A percentile compares a stretch with the other conserved stretches of the same genome.
phyloP scores from a whole-genome alignment of 2,797 vertebrate genomes.

The Thripadectes ignobilis region DNA sequence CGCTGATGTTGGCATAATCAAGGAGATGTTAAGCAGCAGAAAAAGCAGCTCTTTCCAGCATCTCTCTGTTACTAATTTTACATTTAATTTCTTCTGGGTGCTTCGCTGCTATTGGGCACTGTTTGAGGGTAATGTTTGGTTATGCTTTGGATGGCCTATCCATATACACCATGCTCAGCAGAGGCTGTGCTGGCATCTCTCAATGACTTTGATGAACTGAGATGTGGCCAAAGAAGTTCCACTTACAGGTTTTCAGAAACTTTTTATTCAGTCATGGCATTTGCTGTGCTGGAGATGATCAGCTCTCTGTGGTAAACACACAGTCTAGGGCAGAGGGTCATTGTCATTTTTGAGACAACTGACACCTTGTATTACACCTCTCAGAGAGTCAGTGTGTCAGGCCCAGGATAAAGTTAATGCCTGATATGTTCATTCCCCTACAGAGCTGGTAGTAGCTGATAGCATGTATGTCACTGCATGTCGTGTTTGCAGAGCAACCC shows the following conservation, averaged over 20 bases:
- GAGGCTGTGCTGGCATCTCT: not conserved
- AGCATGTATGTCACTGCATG: not conserved
- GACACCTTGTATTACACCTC: not conserved
- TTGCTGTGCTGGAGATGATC: not conserved
- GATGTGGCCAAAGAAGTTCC: not conserved
- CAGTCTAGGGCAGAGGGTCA: not conserved
- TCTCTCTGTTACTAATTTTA: not conserved
- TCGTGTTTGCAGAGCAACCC: not conserved
- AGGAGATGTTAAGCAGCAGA: not conserved
- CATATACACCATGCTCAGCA: not conserved
- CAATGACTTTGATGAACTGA: not conserved
- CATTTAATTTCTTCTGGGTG: not conserved
- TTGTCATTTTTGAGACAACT: not conserved
- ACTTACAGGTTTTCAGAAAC: not conserved
- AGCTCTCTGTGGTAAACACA: not conserved
- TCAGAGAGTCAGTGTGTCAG: not conserved
- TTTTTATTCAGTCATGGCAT: not conserved
- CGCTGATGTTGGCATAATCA: not conserved
- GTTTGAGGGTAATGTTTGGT: not conserved
- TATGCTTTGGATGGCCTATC: not conserved
- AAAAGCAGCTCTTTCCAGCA: not conserved
- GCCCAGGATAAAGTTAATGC: not conserved
- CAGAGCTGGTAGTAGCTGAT: not conserved
- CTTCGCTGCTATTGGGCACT: not conserved
- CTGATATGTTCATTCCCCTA: not conserved